Evolutionary conservation across 2,888 invertebrate species (phyloP), one percentile per base, ranked within the genome.

Genomic region (Candidula unifasciata): DNA sequence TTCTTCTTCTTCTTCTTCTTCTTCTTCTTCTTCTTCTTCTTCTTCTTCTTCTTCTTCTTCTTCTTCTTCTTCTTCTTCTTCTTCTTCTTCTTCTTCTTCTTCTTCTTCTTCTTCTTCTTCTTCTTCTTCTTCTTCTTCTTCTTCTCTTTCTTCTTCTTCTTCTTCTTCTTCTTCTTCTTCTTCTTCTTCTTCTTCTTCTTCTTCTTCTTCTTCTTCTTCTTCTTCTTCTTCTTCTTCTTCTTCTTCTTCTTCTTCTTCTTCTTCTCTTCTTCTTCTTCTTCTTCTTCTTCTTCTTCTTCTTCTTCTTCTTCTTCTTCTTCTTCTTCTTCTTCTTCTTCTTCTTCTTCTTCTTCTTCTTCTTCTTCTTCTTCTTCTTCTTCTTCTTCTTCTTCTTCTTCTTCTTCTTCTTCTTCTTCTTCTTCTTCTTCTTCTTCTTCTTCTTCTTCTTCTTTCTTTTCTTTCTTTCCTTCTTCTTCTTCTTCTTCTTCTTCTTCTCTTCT

Each of bases 391-490:
- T 37, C 44, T 27, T 16, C 44, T 18, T 74, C 21, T 24, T 37
- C 24, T 27, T 37, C 21, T 21, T 27, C 77, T 27, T 44, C 44
- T n/a, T 52, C 77, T 8, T 52, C 77, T 24, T 54, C 54, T 24
- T 77, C 77, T 54, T 54, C 54, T 30, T 77, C n/a, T 54, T n/a
- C 54, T 18, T 77, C 77, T 6, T 27, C 54, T 8, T 52, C 77
- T 5, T 54, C n/a, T 21, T 30, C 77, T 2, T 24, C n/a, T 5
- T 77, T 30, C 30, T 54, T 27, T 6, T 54, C 54, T 54, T 44
- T 30, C 27, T 79, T n/a, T 57, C 13, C n/a, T 57, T 30, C 1
- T 57, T 10, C 57, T 21, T 78, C 78, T n/a, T n/a, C 30, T 57
- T 78, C 16, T 13, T 10, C 33, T 33, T 78, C 30, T 13, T 30